Percentiles rank a stretch among this genome's conserved stretches.
Evolutionary conservation across 2,113 vertebrate species (phyloP).

Genomic region (Machaerirhynchus nigripectus): DNA sequence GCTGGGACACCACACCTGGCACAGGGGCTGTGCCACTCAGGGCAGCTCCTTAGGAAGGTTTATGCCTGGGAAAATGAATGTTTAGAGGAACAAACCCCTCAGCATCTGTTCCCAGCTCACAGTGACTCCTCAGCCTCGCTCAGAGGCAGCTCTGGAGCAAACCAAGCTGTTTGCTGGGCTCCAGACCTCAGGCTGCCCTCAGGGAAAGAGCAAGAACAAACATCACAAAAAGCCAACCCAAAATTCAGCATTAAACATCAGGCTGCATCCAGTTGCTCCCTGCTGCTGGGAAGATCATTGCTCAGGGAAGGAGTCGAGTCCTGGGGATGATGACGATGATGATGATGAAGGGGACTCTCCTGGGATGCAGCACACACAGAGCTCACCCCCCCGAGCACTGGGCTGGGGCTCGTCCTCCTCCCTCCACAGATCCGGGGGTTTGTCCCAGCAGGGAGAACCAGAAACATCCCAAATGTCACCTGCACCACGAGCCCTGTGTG

Average conservation of each 20-base stretch:
- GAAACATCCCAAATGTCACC: background rate
- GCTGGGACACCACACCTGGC: background rate
- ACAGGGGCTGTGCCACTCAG: background rate
- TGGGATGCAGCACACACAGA: background rate
- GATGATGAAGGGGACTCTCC: background rate
- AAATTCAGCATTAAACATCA: background rate
- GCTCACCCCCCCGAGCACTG: background rate
- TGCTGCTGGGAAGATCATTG: background rate
- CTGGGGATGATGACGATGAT: background rate
- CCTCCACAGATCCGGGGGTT: background rate
- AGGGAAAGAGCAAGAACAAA: slow-evolving; percentile 36
- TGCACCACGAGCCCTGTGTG: accelerated
- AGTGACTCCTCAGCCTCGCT: slow-evolving; percentile 4
- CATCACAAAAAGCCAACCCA: background rate
- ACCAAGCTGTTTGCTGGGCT: background rate
- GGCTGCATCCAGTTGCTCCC: background rate
- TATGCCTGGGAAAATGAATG: slow-evolving; percentile 18
- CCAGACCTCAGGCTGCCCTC: background rate
- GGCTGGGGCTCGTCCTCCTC: background rate
- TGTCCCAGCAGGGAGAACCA: background rate
- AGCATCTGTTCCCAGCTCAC: slow-evolving; percentile 51
- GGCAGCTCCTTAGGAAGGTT: slow-evolving; percentile 20
- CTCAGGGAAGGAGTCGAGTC: accelerated
- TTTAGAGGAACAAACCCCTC: slow-evolving; percentile 38
- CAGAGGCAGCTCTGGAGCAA: slow-evolving; percentile 49